Evolutionary conservation across 2,797 vertebrate genomes (phyloP), one percentile per base, ranked within the genome.

Genomic region (Meriones psammophilus): DNA sequence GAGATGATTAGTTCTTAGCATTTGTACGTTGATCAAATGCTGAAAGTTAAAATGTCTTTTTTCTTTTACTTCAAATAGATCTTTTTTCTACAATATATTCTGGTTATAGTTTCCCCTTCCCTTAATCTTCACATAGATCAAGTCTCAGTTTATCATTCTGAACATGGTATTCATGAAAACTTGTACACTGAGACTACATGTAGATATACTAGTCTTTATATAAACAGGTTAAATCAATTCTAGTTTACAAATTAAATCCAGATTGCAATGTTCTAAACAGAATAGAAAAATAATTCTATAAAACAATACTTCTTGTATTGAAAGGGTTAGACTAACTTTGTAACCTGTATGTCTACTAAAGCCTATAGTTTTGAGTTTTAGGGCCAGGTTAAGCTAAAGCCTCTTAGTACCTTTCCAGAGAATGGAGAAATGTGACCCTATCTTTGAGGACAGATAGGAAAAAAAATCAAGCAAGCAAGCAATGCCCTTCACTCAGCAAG

Each of bases 31-130:
- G 26, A 90, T 20, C 4, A 93, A 5, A 4, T 92, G 56, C 1
- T 66, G 36, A 56, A 96, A 92, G 22, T 60, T 95, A 66, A 95
- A 93, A 89, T 89, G 71, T 85, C 1, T 64, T 83, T 69, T 77
- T 15, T 73, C 15, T 26, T 89, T 5, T 24, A 54, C 20, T 46
- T 42, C 30, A 83, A 83, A 46, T 33, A 42, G 8, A 4, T 8
- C 9, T 28, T 39, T 42, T 64, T 84, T 5, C 66, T 18, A 84
- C 10, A 46, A 46, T 66, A 66, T 66, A 86, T 86, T n/a, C 12
- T 86, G 30, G 24, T n/a, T n/a, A n/a, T 85, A 2, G 26, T 22
- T 77, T 66, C 39, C 28, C 10, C 17, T 85, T 3, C 62, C 22
- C 28, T 5, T 22, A 15, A 2, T 24, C 42, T 6, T 68, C 5